These are phyloP conservation scores for Bradypodion pumilum DNA, from an alignment of 2,797 vertebrate species.

Conservation along the genomic window DNA sequence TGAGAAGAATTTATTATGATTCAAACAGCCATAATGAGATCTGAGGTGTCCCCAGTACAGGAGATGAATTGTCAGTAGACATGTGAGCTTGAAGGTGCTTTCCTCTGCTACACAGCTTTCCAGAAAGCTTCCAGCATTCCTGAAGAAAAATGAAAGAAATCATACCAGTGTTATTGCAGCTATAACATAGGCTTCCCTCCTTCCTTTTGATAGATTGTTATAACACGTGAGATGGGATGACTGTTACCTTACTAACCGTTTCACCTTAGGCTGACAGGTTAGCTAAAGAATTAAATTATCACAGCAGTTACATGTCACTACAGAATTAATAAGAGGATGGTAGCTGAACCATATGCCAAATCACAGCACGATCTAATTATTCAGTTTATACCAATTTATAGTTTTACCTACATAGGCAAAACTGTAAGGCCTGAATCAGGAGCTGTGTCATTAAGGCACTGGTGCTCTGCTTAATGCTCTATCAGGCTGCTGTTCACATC, in stretches of 20 bases:
- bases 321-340: conserved; percentile 36
- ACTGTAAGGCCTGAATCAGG: not conserved
- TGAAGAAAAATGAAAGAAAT: conserved; percentile 31
- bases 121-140: conserved; percentile 35
- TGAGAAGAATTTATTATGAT: conserved; percentile 9
- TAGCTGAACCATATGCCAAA: conserved; percentile 17
- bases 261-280: conserved; percentile 48
- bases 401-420: not conserved
- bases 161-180: not conserved
- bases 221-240: conserved; percentile 34
- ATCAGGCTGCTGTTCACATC: no score
- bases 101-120: conserved; percentile 44
- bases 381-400: not conserved
- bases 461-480: not conserved
- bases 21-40: conserved; percentile 7
- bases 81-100: conserved; percentile 18
- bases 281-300: conserved; percentile 43
- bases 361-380: conserved; percentile 5
- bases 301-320: conserved; percentile 42
- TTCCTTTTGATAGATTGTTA: conserved; percentile 49
- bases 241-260: conserved; percentile 49
- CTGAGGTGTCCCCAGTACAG: not conserved
- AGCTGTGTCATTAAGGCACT: not conserved
- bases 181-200: conserved; percentile 18
- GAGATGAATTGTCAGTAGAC: not conserved